phyloP scores from a whole-genome alignment of 2,113 vertebrate genomes.

The Myrmecobius fasciatus region DNA sequence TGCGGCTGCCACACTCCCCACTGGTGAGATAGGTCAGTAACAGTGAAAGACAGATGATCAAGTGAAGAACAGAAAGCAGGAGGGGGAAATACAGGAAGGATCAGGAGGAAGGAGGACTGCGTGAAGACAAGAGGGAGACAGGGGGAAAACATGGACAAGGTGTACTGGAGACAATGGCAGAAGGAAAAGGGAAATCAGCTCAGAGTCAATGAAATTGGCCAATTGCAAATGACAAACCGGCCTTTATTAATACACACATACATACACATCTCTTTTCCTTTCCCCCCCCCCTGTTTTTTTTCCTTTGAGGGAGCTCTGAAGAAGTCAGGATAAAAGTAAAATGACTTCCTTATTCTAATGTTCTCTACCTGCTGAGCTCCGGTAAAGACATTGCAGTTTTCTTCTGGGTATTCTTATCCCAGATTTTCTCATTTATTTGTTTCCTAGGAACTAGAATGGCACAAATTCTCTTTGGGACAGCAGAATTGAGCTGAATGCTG shows the following conservation, averaged over 20 bases:
- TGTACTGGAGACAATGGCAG: not conserved
- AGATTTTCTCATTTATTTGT: not conserved
- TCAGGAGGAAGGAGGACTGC: not conserved
- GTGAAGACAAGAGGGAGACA: not conserved
- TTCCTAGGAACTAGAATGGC: not conserved
- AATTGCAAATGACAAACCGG: too few relatives aligned
- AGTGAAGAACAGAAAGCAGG: not conserved
- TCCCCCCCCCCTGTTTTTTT: constrained; percentile 45
- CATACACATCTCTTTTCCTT: not conserved
- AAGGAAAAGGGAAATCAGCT: not conserved
- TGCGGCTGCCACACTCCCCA: not conserved
- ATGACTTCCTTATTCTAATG: constrained; percentile 44
- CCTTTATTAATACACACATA: too few relatives aligned
- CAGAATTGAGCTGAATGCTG: not conserved
- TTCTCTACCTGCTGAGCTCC: constrained; percentile 53
- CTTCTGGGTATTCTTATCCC: constrained; percentile 20
- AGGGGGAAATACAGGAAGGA: not conserved
- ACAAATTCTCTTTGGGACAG: not conserved
- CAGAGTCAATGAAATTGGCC: not conserved
- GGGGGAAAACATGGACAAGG: not conserved
- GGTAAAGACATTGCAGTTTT: not conserved
- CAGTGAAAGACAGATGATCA: constrained; percentile 31
- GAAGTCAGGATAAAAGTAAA: constrained; percentile 52
- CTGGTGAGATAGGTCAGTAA: constrained; percentile 32
- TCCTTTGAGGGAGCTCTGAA: constrained; percentile 44